Percentiles rank a stretch among this genome's conserved stretches.
phyloP scores from a whole-genome alignment of 2,888 invertebrate species.

The Timema cristinae region DNA sequence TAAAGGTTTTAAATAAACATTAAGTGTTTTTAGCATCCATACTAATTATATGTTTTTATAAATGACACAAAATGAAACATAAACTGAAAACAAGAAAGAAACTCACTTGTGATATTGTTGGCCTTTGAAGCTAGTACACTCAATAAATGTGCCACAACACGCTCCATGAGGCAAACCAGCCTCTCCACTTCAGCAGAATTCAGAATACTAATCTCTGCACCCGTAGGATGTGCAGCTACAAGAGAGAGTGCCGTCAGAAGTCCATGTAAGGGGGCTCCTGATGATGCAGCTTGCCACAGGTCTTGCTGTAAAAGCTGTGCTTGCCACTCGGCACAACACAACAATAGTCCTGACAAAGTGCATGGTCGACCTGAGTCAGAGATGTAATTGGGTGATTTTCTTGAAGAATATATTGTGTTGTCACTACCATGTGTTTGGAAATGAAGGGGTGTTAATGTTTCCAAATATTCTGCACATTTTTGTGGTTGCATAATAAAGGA shows the following conservation, averaged over 20 bases:
- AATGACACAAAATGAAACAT: too few relatives aligned
- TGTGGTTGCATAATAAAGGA: too few relatives aligned
- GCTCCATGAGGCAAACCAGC: constrained; percentile 31
- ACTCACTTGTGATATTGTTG: too few relatives aligned
- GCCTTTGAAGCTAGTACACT: constrained; percentile 17
- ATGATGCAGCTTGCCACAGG: constrained; percentile 43
- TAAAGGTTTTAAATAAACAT: too few relatives aligned
- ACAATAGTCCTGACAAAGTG: constrained; percentile 31
- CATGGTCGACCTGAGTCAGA: background rate
- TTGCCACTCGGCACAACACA: constrained; percentile 40
- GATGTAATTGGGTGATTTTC: too few relatives aligned
- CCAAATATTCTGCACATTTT: too few relatives aligned
- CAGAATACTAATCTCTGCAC: constrained; percentile 29
- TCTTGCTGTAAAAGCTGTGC: constrained; percentile 41
- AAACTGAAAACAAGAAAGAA: background rate
- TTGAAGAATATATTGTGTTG: too few relatives aligned
- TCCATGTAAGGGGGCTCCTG: constrained; percentile 47
- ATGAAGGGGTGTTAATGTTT: too few relatives aligned
- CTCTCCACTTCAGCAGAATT: constrained; percentile 22
- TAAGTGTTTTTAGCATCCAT: too few relatives aligned
- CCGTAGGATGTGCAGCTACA: constrained; percentile 34
- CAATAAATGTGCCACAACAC: constrained; percentile 32
- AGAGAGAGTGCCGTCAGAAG: constrained; percentile 38
- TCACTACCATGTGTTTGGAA: too few relatives aligned
- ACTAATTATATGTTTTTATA: too few relatives aligned